These are phyloP conservation scores for Habrosyne pyritoides DNA, from an alignment of 2,888 invertebrate genomes.

Conservation along the genomic window DNA sequence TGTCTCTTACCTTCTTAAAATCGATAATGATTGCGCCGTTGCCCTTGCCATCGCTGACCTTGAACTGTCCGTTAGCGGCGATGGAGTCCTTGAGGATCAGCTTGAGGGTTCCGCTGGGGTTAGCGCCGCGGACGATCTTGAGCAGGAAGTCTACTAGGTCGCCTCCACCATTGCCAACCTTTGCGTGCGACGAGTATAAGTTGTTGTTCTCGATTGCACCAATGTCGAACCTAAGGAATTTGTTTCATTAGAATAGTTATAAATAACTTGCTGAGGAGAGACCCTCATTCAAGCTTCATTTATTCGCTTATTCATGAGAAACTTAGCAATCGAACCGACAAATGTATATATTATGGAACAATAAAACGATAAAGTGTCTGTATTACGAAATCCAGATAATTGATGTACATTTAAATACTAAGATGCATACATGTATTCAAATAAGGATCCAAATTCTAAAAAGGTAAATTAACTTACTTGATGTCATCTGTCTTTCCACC, in stretches of 20 bases:
- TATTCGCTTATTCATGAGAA: too few species aligned
- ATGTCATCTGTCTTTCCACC: conserved; percentile 81
- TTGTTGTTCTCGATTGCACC: conserved; percentile 69
- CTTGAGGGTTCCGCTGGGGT: conserved; percentile 77
- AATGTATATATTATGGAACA: too few species aligned
- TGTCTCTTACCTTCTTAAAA: conserved; percentile 82
- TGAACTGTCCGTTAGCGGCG: conserved; percentile 85
- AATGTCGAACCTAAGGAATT: conserved; percentile 67
- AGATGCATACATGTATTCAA: too few species aligned
- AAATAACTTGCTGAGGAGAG: too few species aligned
- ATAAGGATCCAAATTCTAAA: too few species aligned
- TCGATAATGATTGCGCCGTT: conserved; percentile 84
- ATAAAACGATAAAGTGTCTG: too few species aligned
- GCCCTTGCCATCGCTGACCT: conserved; percentile 85
- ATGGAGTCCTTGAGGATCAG: conserved; percentile 85
- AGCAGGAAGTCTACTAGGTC: conserved; percentile 82
- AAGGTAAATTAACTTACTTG: conserved; percentile 82
- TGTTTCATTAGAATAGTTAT: too few species aligned
- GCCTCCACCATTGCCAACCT: conserved; percentile 71
- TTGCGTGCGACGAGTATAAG: conserved; percentile 79
- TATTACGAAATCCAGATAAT: too few species aligned
- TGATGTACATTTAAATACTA: too few species aligned
- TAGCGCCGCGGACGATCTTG: conserved; percentile 70
- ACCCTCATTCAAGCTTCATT: too few species aligned
- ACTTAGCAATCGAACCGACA: too few species aligned